Evolutionary conservation across 2,113 vertebrate genomes (phyloP).

Genomic region (Burhinus bistriatus): DNA sequence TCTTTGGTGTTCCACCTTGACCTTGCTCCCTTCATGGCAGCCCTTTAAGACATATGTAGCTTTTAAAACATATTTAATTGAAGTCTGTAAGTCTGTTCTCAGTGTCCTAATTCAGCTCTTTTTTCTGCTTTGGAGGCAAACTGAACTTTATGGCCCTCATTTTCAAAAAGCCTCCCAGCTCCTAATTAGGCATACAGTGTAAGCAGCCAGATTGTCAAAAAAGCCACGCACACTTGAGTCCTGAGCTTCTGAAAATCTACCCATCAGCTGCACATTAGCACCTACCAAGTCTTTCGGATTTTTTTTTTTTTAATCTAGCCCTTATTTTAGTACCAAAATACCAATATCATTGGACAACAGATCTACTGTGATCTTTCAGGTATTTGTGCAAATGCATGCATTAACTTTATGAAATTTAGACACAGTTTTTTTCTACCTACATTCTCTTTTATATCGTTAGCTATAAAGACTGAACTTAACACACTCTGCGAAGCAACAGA

Average conservation of each 20-base stretch:
- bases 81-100: background rate
- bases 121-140: background rate
- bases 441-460: background rate
- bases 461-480: background rate
- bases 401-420: background rate
- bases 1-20: background rate
- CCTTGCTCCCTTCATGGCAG: background rate
- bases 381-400: background rate
- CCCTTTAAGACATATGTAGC: background rate
- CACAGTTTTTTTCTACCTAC: background rate
- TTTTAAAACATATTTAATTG: background rate
- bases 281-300: background rate
- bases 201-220: background rate
- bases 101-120: background rate
- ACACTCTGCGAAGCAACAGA: background rate
- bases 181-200: background rate
- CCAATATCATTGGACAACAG: background rate
- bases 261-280: background rate
- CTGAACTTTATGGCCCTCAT: background rate
- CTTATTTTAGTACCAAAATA: background rate
- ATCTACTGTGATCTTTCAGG: background rate
- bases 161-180: background rate
- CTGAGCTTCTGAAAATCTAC: background rate
- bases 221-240: background rate
- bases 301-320: background rate